Conservation (phyloP, 2,113 vertebrate species). For the Microcebus ravelobensis region DNA sequence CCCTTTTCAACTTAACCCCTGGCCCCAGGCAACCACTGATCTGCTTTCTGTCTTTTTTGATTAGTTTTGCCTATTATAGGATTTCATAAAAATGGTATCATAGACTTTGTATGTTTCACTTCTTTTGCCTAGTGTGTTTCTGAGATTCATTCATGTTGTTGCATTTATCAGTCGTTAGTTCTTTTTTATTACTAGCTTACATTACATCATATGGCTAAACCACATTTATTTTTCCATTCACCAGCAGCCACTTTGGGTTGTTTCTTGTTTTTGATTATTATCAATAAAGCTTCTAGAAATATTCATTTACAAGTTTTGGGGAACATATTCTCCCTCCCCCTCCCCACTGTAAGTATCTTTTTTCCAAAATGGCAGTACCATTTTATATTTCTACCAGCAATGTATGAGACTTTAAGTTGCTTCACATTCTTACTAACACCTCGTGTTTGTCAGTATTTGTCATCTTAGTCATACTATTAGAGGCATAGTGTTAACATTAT, state of each 20-base stretch:
- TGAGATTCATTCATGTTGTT: neutral
- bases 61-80: neutral
- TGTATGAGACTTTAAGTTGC: neutral
- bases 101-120: slow-evolving; percentile 4
- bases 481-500: neutral
- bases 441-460: neutral
- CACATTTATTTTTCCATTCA: too few species aligned
- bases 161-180: neutral
- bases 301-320: neutral
- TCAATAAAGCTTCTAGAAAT: neutral
- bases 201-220: too few species aligned
- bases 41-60: neutral
- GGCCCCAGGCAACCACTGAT: neutral
- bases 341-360: neutral
- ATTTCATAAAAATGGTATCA: slow-evolving; percentile 24
- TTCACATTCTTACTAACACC: neutral
- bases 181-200: too few species aligned
- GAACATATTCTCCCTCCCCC: neutral
- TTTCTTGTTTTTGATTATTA: too few species aligned
- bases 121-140: slow-evolving; percentile 38
- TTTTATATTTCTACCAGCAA: neutral
- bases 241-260: too few species aligned
- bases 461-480: neutral
- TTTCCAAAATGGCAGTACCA: neutral
- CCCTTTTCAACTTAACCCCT: neutral